These are phyloP conservation scores for Cerastis leucographa DNA, from an alignment of 2,888 invertebrate species.

Conservation along the genomic window DNA sequence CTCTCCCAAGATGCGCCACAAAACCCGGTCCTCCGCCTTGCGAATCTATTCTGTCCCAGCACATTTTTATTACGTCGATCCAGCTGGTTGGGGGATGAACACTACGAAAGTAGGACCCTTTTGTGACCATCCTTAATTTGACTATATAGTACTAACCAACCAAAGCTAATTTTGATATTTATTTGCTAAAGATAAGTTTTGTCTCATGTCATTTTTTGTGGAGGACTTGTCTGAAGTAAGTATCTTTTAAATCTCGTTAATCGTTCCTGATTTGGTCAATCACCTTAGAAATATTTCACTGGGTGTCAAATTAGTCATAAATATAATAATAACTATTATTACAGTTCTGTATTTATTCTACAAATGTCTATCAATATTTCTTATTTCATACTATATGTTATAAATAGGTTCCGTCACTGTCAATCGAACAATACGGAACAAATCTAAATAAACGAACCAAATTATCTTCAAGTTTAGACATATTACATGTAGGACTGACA, in stretches of 20 bases:
- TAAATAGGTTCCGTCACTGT: constrained; percentile 19
- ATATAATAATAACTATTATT: neutral
- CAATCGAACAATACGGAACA: constrained; percentile 42
- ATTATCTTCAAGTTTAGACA: constrained; percentile 56
- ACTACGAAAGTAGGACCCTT: no score
- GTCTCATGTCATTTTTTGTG: no score
- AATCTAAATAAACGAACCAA: constrained; percentile 40
- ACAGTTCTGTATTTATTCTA: neutral
- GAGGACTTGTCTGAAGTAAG: neutral
- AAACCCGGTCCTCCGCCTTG: neutral
- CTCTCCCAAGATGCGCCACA: neutral
- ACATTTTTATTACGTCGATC: no score
- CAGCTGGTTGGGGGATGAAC: no score
- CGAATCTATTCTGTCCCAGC: neutral
- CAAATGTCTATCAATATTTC: neutral
- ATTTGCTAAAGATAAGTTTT: no score
- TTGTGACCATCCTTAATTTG: no score
- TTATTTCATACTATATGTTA: neutral
- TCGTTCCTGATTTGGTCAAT: neutral
- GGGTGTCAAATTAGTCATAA: neutral
- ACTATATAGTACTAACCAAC: no score
- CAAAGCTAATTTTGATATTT: no score
- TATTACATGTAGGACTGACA: constrained; percentile 64
- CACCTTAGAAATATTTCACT: neutral
- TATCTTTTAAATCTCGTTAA: neutral